Conservation (phyloP, 1,140 invertebrate genomes). For the Cataglyphis hispanica region DNA sequence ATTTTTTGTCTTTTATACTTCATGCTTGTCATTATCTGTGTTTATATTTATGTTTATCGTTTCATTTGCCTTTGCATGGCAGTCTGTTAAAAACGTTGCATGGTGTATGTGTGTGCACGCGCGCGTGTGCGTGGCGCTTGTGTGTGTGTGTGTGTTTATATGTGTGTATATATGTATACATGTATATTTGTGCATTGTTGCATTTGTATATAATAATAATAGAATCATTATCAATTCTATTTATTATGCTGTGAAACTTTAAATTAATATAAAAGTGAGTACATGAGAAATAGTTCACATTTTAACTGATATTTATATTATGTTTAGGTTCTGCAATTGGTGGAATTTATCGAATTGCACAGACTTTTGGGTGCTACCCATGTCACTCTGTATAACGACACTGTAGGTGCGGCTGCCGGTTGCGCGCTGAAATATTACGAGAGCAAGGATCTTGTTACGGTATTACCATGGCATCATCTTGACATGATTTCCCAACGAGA, state of each 20-base stretch:
- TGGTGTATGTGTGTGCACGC: too few relatives aligned
- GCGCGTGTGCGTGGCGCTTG: too few relatives aligned
- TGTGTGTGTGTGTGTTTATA: not conserved
- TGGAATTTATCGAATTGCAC: slow-evolving; percentile 97
- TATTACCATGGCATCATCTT: slow-evolving; percentile 94
- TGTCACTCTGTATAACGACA: slow-evolving; percentile 97
- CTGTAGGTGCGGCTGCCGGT: slow-evolving; percentile 91
- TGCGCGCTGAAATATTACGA: slow-evolving; percentile 93
- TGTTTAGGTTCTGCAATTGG: slow-evolving; percentile 90
- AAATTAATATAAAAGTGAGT: not conserved
- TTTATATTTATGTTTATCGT: not conserved
- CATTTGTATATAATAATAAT: not conserved
- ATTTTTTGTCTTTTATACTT: not conserved
- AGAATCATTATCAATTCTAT: not conserved
- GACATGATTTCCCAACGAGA: slow-evolving; percentile 96
- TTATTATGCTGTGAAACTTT: slow-evolving; percentile 13
- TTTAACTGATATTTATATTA: slow-evolving; percentile 66
- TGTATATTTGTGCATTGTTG: not conserved
- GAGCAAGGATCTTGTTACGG: slow-evolving; percentile 89
- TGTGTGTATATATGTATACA: not conserved
- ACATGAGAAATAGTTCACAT: not conserved
- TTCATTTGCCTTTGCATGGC: not conserved
- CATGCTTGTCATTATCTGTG: not conserved
- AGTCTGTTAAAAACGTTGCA: too few relatives aligned
- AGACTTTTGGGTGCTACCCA: slow-evolving; percentile 94